Conservation (phyloP, 2,113 vertebrate species). For the Anarrhichthys ocellatus region DNA sequence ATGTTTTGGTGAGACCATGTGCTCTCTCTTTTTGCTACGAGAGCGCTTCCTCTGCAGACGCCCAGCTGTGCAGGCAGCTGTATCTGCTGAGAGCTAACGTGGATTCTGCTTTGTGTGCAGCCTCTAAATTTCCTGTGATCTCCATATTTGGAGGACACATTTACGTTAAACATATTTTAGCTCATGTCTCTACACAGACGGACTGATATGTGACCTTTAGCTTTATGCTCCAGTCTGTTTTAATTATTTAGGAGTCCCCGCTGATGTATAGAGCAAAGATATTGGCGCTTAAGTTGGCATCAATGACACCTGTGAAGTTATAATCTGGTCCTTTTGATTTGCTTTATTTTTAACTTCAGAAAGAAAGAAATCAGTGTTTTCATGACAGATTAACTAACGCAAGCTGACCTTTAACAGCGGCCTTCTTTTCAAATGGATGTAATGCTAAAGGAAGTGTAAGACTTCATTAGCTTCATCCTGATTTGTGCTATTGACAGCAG, state of each 20-base stretch:
- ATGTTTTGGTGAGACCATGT: constrained; percentile 60
- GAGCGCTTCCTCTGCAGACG: constrained; percentile 61
- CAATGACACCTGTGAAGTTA: background rate
- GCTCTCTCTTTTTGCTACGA: constrained; percentile 53
- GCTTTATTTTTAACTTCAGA: constrained; percentile 15
- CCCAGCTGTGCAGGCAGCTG: constrained; percentile 74
- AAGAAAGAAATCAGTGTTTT: constrained; percentile 9
- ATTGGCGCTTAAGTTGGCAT: background rate
- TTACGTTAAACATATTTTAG: constrained; percentile 30
- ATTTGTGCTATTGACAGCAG: constrained; percentile 30
- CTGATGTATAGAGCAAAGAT: background rate
- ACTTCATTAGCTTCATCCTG: constrained; percentile 50
- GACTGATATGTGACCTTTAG: constrained; percentile 23
- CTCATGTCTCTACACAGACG: background rate
- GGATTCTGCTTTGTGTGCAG: constrained; percentile 56
- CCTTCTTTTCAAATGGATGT: constrained; percentile 12
- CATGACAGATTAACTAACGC: constrained; percentile 15
- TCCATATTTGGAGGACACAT: constrained; percentile 28
- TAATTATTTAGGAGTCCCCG: background rate
- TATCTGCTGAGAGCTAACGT: constrained; percentile 54
- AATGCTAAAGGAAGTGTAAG: constrained; percentile 26
- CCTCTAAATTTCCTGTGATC: constrained; percentile 44
- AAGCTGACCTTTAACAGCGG: constrained; percentile 24
- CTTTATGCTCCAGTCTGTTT: background rate
- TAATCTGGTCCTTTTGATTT: constrained; percentile 18